These are phyloP conservation scores for Agrilus planipennis DNA, from an alignment of 1,140 invertebrate species.

Conservation along the genomic window DNA sequence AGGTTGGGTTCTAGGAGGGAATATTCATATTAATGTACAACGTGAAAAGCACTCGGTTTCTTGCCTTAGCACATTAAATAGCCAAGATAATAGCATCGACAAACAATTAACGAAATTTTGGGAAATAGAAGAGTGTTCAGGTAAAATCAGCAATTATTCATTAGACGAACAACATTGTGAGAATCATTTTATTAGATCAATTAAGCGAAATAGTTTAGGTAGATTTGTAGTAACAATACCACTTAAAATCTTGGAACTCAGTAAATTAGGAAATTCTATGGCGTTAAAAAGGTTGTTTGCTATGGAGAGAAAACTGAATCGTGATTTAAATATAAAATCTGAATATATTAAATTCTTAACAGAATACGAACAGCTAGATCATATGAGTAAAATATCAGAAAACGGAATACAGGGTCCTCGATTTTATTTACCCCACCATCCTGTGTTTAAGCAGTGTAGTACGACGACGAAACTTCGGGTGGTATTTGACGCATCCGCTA, in stretches of 20 bases:
- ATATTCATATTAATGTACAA: not conserved
- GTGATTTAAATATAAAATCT: conserved; percentile 5
- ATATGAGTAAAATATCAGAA: conserved; percentile 26
- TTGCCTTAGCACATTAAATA: too few relatives aligned
- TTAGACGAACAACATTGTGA: conserved; percentile 5
- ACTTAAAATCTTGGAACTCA: conserved; percentile 1
- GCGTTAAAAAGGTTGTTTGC: not conserved
- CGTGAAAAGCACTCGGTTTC: not conserved
- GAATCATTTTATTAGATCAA: conserved; percentile 1
- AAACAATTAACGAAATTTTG: conserved; percentile 5
- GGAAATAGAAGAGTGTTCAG: conserved; percentile 3
- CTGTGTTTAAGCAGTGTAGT: conserved; percentile 24
- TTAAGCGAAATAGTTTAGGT: not conserved
- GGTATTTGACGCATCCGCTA: conserved; percentile 17
- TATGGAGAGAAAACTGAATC: conserved; percentile 3
- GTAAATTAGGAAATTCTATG: conserved; percentile 6
- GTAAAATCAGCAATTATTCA: not conserved
- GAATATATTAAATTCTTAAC: conserved; percentile 20
- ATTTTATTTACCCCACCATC: conserved; percentile 23
- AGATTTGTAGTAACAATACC: conserved; percentile 9
- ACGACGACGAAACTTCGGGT: conserved; percentile 26
- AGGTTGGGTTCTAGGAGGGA: conserved; percentile 13
- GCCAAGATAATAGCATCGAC: not conserved
- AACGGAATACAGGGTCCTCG: not conserved
- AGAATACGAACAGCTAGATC: conserved; percentile 29